Conservation (phyloP, 2,113 vertebrate genomes). For the Herpetotheres cachinnans region DNA sequence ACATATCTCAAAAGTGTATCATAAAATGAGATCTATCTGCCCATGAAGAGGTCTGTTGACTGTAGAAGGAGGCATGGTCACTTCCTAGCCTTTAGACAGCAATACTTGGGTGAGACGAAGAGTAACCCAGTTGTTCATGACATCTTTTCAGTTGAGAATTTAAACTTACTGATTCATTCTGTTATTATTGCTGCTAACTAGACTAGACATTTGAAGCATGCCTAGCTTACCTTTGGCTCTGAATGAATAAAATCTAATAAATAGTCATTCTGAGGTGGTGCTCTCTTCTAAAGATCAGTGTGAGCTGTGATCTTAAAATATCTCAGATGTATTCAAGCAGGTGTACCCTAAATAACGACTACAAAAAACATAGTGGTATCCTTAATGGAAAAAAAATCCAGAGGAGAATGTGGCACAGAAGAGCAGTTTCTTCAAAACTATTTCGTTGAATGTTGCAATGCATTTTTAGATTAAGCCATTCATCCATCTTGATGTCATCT, state of each 20-base stretch:
- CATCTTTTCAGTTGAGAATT: background rate
- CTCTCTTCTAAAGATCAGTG: background rate
- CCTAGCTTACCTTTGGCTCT: background rate
- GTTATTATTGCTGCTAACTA: background rate
- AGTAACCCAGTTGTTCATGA: background rate
- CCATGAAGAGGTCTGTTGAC: background rate
- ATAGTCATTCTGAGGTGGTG: background rate
- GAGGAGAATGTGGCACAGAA: background rate
- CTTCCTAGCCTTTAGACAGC: background rate
- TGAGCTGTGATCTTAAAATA: background rate
- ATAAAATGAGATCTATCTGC: background rate
- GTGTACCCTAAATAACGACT: background rate
- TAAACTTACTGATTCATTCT: background rate
- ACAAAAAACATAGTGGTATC: background rate
- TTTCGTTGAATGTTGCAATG: background rate
- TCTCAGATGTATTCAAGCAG: background rate
- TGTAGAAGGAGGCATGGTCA: background rate
- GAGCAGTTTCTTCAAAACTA: background rate
- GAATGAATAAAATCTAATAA: background rate
- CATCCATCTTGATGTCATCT: background rate
- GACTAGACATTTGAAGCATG: background rate
- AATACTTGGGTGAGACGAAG: background rate
- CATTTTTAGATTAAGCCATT: background rate
- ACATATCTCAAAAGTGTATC: background rate
- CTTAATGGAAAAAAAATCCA: background rate